phyloP scores from a whole-genome alignment of 2,113 vertebrate species.

The Tetrax tetrax region DNA sequence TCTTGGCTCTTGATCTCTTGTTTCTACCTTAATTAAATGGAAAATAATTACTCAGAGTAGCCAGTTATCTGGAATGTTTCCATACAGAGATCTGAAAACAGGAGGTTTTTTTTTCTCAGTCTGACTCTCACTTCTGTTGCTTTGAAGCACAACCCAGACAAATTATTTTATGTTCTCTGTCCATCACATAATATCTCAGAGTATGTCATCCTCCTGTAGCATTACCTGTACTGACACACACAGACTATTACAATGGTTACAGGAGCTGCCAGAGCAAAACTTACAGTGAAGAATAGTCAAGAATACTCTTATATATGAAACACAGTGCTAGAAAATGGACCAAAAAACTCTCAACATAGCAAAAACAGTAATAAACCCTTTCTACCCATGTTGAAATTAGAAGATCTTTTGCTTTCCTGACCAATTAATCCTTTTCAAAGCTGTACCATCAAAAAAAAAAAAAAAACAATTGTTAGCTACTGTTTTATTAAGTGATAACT shows the following conservation, averaged over 20 bases:
- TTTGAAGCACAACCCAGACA: background rate
- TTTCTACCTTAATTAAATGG: slow-evolving; percentile 17
- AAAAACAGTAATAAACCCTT: background rate
- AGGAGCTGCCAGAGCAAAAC: background rate
- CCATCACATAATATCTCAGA: background rate
- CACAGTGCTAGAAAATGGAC: background rate
- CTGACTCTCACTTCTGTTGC: background rate
- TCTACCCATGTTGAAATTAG: background rate
- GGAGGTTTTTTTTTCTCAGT: background rate
- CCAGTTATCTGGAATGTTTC: background rate
- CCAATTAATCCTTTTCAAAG: background rate
- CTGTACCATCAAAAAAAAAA: background rate
- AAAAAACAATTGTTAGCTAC: background rate
- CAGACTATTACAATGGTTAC: background rate
- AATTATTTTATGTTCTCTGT: background rate
- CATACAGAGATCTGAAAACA: background rate
- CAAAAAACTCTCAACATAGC: background rate
- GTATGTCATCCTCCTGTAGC: background rate
- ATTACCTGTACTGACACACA: background rate
- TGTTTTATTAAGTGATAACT: background rate
- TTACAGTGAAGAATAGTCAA: background rate
- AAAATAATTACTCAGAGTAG: background rate
- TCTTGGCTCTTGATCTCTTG: background rate
- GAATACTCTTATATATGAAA: background rate
- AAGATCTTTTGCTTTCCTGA: background rate